These are phyloP conservation scores for Marcusenius ussheri DNA, from an alignment of 2,113 vertebrate genomes.

Conservation along the genomic window DNA sequence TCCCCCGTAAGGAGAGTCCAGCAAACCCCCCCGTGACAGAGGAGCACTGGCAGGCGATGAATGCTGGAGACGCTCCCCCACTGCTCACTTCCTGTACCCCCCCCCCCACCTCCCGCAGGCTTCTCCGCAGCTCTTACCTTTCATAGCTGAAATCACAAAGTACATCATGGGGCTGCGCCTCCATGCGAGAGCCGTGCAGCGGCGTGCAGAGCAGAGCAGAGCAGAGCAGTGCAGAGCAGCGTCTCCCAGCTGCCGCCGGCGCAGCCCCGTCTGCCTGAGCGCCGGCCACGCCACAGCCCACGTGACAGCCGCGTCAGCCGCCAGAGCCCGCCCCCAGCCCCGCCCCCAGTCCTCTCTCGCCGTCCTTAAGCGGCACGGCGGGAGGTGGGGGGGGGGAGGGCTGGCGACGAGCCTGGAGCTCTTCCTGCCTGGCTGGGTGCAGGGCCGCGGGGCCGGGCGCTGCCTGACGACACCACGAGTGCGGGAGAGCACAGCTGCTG, in stretches of 20 bases:
- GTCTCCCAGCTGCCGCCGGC: slow-evolving; percentile 44
- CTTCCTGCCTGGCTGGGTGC: slow-evolving; percentile 12
- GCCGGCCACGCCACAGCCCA: slow-evolving; percentile 68
- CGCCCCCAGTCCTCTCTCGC: slow-evolving; percentile 24
- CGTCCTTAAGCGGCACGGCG: slow-evolving; percentile 33
- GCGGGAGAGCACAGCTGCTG: background rate
- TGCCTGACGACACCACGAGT: background rate
- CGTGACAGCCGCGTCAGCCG: slow-evolving; percentile 66
- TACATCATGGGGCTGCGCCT: slow-evolving; percentile 67
- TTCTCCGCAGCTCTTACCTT: slow-evolving; percentile 59
- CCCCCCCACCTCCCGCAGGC: background rate
- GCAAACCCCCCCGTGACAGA: background rate
- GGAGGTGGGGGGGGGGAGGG: background rate
- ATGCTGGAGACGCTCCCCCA: background rate
- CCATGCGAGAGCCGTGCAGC: slow-evolving; percentile 36
- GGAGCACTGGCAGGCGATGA: background rate
- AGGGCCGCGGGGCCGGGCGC: background rate
- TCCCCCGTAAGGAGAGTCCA: background rate
- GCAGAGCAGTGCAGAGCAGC: slow-evolving; percentile 33
- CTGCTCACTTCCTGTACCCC: slow-evolving; percentile 7
- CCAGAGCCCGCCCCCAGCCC: slow-evolving; percentile 43
- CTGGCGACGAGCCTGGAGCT: slow-evolving; percentile 10
- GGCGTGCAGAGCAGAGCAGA: slow-evolving; percentile 25
- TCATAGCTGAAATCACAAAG: slow-evolving; percentile 83
- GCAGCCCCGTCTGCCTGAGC: slow-evolving; percentile 45